Conservation (phyloP, 2,113 vertebrate species). For the Mellivora capensis region DNA sequence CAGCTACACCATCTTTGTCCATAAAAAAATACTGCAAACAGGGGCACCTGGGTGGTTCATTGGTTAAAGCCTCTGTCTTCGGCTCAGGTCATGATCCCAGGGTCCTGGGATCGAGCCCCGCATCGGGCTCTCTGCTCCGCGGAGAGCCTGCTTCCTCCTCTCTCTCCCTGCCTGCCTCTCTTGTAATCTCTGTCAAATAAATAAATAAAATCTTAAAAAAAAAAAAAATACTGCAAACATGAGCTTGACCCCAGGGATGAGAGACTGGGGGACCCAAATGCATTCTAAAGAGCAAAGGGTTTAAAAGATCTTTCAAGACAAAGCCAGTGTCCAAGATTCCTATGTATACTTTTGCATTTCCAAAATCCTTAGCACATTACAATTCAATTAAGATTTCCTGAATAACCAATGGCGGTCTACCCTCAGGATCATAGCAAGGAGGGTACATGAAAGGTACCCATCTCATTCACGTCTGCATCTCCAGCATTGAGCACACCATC, state of each 20-base stretch:
- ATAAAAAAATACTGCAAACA: neutral
- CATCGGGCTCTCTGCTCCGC: too few relatives aligned
- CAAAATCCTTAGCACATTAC: neutral
- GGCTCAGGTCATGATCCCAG: too few relatives aligned
- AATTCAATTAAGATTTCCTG: neutral
- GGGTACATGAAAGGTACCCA: neutral
- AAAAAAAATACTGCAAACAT: neutral
- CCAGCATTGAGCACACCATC: neutral
- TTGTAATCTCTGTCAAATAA: too few relatives aligned
- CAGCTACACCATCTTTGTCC: neutral
- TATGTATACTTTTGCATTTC: neutral
- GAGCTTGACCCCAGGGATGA: neutral
- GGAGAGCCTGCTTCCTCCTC: too few relatives aligned
- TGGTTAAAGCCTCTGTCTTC: too few relatives aligned
- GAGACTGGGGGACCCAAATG: neutral
- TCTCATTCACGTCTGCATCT: neutral
- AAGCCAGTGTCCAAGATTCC: neutral
- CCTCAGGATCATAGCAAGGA: neutral
- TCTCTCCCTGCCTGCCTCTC: too few relatives aligned
- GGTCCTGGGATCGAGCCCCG: too few relatives aligned
- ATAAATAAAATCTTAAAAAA: too few relatives aligned
- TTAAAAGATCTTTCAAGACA: slow-evolving; percentile 23
- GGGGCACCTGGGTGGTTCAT: too few relatives aligned
- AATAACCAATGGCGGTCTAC: neutral
- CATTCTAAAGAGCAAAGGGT: neutral